Base-by-base conservation (phyloP, 2,797 vertebrate genomes). In the Nasua narica region DNA sequence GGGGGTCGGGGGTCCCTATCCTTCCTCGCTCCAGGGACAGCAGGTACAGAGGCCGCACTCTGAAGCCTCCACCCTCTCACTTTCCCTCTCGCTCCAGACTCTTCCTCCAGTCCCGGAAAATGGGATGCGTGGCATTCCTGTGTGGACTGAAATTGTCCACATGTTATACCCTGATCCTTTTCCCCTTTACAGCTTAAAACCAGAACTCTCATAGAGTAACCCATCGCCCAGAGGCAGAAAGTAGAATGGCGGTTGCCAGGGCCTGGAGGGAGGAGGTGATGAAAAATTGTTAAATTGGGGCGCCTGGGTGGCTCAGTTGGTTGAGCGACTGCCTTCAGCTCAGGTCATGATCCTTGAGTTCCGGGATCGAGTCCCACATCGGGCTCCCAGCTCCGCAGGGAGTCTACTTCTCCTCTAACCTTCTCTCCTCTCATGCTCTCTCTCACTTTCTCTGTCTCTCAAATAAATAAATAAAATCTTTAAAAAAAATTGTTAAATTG, bases 71-170 rank as follows among this genome's bases (percentile, higher is more conserved):
- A 5, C 13, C 32, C 60, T 67, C 54, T 52, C 2, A 0, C 29
- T 83, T 54, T 40, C 9, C 13, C 19, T 58, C 54, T 56, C 32
- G 48, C 62, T 74, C 21, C 62, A 50, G 6, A 21, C n/a, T 87
- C 19, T 90, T 77, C 67, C 10, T 58, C 52, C 13, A n/a, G 16
- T 48, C 37, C 84, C 21, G 5, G 43, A 35, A 76, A 88, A 46
- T 25, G 35, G 5, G 32, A 16, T 9, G 0, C 0, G 3, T n/a
- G 10, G 10, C 50, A 40, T 81, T 72, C n/a, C 14, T 13, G 1
- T 0, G 37, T 14, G 8, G 37, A 60, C 58, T 52, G 35, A 78
- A 67, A 40, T 29, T 25, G n/a, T 19, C 58, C 12, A 11, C 18
- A 13, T 32, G 14, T n/a, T 25, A 2, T 2, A 46, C 15, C 10